These are phyloP conservation scores for Temnothorax unifasciatus DNA, from an alignment of 2,888 invertebrate species.

Conservation along the genomic window DNA sequence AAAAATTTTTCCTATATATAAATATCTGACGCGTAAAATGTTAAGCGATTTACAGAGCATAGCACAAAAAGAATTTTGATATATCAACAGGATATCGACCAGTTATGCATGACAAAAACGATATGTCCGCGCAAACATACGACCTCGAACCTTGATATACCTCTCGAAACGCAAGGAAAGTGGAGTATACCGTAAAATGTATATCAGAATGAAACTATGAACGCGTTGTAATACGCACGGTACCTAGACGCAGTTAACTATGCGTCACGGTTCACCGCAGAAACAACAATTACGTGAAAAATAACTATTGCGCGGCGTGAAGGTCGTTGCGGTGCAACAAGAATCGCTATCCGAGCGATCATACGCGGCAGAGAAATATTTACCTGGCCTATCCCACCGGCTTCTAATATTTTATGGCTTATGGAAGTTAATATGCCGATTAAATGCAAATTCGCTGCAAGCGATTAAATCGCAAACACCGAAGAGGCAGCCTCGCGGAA, in stretches of 20 bases:
- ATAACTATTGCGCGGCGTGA: conserved; percentile 60
- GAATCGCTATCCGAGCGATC: conserved; percentile 63
- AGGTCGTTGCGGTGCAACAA: conserved; percentile 61
- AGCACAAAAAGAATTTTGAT: conserved; percentile 42
- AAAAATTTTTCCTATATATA: neutral
- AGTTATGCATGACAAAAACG: conserved; percentile 46
- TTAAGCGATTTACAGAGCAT: conserved; percentile 28
- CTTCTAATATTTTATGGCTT: conserved; percentile 41
- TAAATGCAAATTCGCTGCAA: conserved; percentile 46
- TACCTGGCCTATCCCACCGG: conserved; percentile 31
- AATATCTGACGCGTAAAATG: conserved; percentile 2
- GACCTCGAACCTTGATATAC: conserved; percentile 46
- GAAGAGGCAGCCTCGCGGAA: conserved; percentile 38
- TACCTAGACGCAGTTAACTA: conserved; percentile 52
- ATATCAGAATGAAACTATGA: conserved; percentile 45
- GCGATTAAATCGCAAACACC: conserved; percentile 28
- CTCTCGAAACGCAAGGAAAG: conserved; percentile 52
- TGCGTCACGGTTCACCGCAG: conserved; percentile 67
- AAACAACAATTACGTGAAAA: conserved; percentile 65
- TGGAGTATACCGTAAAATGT: conserved; percentile 46
- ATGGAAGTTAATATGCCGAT: conserved; percentile 47
- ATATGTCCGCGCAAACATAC: conserved; percentile 22
- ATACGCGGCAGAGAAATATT: conserved; percentile 15
- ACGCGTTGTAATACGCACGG: conserved; percentile 37
- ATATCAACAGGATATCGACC: conserved; percentile 13